A percentile compares a stretch with the other conserved stretches of the same genome.
Evolutionary conservation across 1,140 invertebrate species (phyloP).

Genomic region (Drosophila nasuta): DNA sequence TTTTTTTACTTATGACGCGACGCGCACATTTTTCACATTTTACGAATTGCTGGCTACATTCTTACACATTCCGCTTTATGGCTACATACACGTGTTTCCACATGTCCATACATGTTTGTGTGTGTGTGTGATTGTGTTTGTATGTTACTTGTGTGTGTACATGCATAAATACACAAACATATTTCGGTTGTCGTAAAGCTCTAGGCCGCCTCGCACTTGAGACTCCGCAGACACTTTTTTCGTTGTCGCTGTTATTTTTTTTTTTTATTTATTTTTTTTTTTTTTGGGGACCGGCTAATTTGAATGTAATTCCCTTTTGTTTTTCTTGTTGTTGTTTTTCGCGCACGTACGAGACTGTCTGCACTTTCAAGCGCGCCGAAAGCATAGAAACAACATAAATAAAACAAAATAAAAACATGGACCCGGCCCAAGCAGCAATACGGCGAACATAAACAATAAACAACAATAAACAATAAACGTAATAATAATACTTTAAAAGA

Average conservation of each 20-base stretch:
- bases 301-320: constrained; percentile 69
- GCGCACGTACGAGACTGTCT: constrained; percentile 36
- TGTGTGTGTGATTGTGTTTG: background rate
- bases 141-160: constrained; percentile 6
- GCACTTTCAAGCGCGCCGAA: constrained; percentile 48
- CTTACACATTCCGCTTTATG: constrained; percentile 43
- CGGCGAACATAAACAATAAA: constrained; percentile 48
- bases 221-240: constrained; percentile 17
- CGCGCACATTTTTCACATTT: constrained; percentile 45
- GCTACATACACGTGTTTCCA: constrained; percentile 16
- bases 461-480: constrained; percentile 67
- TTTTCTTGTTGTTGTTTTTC: constrained; percentile 21
- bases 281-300: constrained; percentile 56
- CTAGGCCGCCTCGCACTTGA: constrained; percentile 27
- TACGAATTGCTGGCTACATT: constrained; percentile 46
- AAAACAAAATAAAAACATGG: constrained; percentile 34
- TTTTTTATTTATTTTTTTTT: background rate
- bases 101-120: constrained; percentile 20
- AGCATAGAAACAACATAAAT: constrained; percentile 51
- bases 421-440: constrained; percentile 26
- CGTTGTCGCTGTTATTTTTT: background rate
- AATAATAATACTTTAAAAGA: constrained; percentile 71
- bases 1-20: constrained; percentile 36
- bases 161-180: constrained; percentile 3
- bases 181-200: constrained; percentile 55